These are phyloP conservation scores for Oncorhynchus tshawytscha DNA, from an alignment of 2,113 vertebrate genomes.

Conservation along the genomic window DNA sequence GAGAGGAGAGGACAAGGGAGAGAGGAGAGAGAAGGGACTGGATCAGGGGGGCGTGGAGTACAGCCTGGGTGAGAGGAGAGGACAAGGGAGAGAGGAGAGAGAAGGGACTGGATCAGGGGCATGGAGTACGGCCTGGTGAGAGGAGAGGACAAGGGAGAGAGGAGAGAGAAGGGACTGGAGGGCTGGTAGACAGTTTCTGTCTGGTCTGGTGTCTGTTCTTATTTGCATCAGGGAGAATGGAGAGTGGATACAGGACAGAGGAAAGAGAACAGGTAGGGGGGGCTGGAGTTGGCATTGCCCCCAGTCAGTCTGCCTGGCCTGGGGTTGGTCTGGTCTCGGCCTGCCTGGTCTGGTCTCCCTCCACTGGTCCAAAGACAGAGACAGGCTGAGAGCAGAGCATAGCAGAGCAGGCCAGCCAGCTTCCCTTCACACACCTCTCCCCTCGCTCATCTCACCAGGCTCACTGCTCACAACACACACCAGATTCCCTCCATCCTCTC, in stretches of 20 bases:
- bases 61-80: slow-evolving; percentile 22
- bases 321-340: background rate
- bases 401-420: background rate
- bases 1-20: slow-evolving; percentile 4
- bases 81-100: background rate
- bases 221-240: slow-evolving; percentile 37
- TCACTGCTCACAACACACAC: slow-evolving; percentile 11
- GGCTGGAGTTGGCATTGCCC: no score
- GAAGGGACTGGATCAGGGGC: slow-evolving; percentile 45
- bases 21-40: slow-evolving; percentile 28
- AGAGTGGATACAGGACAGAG: background rate
- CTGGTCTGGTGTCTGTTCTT: no score
- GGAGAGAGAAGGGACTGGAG: background rate
- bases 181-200: background rate
- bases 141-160: background rate
- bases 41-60: slow-evolving; percentile 29
- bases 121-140: slow-evolving; percentile 19
- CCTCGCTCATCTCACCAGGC: background rate
- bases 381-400: slow-evolving; percentile 13
- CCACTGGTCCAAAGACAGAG: slow-evolving; percentile 20
- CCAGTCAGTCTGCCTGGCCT: no score
- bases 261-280: background rate
- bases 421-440: background rate
- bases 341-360: slow-evolving; percentile 24
- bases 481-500: background rate